Base-by-base conservation (phyloP, 2,113 vertebrate genomes). In the Callipepla squamata region DNA sequence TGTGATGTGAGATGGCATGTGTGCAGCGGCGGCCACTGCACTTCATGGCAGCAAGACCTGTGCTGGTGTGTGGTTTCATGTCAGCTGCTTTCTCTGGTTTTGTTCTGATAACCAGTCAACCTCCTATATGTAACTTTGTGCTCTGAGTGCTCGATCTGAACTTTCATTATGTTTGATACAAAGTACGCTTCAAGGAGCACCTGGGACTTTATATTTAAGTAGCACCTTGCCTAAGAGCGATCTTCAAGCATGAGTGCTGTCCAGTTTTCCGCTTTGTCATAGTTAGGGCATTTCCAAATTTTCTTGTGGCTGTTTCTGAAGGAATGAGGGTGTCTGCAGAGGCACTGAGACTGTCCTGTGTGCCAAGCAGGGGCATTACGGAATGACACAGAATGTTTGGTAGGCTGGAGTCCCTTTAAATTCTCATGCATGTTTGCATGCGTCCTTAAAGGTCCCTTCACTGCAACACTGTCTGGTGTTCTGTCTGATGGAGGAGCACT, bases 241-340 rank as follows among this genome's bases (percentile, higher is more conserved):
- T 58, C 55, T 75, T 34, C 42, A 30, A 42, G 14, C 5, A 1
- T 21, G 8, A 3, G 9, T 1, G 5, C 32, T 45, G 26, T 3
- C 10, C 20, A 20, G 36, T n/a, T 51, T 11, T 11, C 11, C 30
- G 42, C 40, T 15, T 62, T 1, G 26, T 48, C 0, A 0, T 15
- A 5, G 72, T 44, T n/a, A 42, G 30, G 50, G 44, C 7, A 3
- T 51, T 38, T 50, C 18, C n/a, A 50, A 4, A 20, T 28, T 36
- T 70, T 50, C 18, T 28, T 51, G 17, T 19, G n/a, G 47, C n/a
- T 28, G 47, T 38, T 70, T 26, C 13, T 50, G 18, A 34, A 50
- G 34, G 34, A 70, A 70, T 23, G 19, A 51, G 26, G 13, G 67
- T 25, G 38, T 51, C 25, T 13, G 13, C 25, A 38, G 25, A 14